Evolutionary conservation across 2,113 vertebrate species (phyloP), one percentile per base, ranked within the genome.

Genomic region (cat (Felis catus)): DNA sequence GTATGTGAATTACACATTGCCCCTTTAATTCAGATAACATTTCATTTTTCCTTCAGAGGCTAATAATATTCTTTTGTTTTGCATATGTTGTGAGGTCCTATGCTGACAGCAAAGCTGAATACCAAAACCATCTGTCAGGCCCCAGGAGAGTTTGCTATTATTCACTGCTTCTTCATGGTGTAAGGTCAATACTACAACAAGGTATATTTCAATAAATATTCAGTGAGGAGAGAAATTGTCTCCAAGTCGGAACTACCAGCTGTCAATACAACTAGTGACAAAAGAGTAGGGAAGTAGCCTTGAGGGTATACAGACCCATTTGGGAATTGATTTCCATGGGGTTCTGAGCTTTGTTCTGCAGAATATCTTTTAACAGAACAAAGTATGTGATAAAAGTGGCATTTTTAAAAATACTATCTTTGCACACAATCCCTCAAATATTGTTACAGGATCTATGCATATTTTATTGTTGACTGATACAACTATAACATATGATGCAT

Each of bases 131-230:
- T 98, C 98, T 98, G 98, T 90, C 98, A 97, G 93, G 97, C 71
- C 97, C 39, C 7, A 0, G 39, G 98, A 95, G 98, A 96, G 95
- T 98, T 97, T 93, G 88, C 48, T 63, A 90, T 98, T 96, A 97
- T 89, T 93, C 94, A 76, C 68, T 65, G n/a, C 80, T 97, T 97
- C 90, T 94, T 94, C 80, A 33, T 66, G 93, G 92, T 88, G 84
- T 96, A 97, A 95, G 97, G 98, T 97, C 98, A 98, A 97, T 98
- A 97, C 96, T 45, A 70, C 1, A 61, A 98, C 97, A 97, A 98
- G 97, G 96, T 98, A 88, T 39, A 89, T 98, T 97, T 98, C 98
- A 95, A 98, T 98, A 98, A 98, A 98, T 97, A 98, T 97, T 95
- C 98, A 94, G 89, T 31, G 58, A 39, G 91, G 96, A 97, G 97